These are phyloP conservation scores for Podiceps cristatus DNA, from an alignment of 2,113 vertebrate genomes.

Conservation along the genomic window DNA sequence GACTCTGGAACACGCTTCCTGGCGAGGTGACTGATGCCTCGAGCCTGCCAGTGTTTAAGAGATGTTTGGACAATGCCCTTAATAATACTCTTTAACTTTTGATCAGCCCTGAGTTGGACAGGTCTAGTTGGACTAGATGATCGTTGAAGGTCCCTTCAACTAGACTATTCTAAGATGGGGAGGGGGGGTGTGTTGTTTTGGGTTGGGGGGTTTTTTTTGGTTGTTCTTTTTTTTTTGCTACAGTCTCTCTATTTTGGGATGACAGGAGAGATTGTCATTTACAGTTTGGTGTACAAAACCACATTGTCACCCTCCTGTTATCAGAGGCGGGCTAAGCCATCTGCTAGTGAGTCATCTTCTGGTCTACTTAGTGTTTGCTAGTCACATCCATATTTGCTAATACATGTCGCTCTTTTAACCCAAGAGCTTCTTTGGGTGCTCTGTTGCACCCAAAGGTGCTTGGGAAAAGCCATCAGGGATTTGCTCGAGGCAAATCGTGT, in stretches of 20 bases:
- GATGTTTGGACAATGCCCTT: background rate
- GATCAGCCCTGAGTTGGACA: background rate
- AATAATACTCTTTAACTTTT: background rate
- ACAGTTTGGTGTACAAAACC: background rate
- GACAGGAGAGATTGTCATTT: background rate
- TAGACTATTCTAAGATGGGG: background rate
- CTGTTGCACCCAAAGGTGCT: background rate
- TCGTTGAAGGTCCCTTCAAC: fast-evolving
- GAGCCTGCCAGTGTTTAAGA: background rate
- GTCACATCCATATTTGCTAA: background rate
- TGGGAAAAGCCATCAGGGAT: background rate
- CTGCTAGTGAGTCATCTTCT: background rate
- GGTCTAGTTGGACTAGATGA: background rate
- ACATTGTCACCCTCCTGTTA: background rate
- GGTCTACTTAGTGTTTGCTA: background rate
- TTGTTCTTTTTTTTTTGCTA: background rate
- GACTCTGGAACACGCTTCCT: background rate
- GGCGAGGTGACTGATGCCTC: background rate
- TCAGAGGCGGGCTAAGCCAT: background rate
- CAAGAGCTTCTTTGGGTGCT: background rate
- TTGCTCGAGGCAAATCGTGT: background rate
- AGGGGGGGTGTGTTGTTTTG: background rate
- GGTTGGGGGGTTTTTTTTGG: background rate
- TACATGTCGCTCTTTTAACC: background rate
- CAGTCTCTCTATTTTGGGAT: background rate